A percentile compares a stretch with the other conserved stretches of the same genome.
Conservation (phyloP, 2,888 invertebrate genomes). For the Luperina nickerlii region DNA sequence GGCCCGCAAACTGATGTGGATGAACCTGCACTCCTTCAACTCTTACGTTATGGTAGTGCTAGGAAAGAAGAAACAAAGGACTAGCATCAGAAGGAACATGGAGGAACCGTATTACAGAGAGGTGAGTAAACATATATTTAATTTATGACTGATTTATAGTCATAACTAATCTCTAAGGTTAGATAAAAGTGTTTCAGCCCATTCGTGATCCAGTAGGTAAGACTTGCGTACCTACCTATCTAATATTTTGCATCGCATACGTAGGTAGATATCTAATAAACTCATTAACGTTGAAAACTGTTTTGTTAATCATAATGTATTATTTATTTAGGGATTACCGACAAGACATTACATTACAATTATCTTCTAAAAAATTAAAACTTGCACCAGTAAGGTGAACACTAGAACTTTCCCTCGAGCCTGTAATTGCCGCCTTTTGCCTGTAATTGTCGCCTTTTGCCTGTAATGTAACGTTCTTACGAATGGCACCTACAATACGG, state of each 20-base stretch:
- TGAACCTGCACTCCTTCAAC: constrained; percentile 89
- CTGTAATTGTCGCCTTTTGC: neutral
- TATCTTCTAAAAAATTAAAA: neutral
- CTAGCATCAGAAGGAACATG: constrained; percentile 89
- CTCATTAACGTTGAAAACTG: neutral
- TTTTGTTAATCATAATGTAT: neutral
- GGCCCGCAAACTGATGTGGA: constrained; percentile 89
- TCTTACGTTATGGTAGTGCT: constrained; percentile 91
- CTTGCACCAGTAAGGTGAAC: too few species aligned
- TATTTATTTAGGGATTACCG: neutral
- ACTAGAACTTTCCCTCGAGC: neutral
- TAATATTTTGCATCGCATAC: neutral
- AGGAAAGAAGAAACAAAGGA: constrained; percentile 91
- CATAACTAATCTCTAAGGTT: neutral
- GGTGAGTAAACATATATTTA: constrained; percentile 78
- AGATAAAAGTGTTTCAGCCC: neutral
- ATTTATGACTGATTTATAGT: neutral
- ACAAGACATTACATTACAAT: neutral
- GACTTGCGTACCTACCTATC: neutral
- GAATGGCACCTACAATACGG: neutral
- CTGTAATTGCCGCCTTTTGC: neutral
- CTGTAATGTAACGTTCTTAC: neutral
- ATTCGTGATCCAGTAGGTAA: neutral
- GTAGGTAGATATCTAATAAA: neutral
- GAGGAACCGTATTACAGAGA: constrained; percentile 93